Conservation (phyloP, 2,113 vertebrate genomes). For the Poeciliopsis prolifica region DNA sequence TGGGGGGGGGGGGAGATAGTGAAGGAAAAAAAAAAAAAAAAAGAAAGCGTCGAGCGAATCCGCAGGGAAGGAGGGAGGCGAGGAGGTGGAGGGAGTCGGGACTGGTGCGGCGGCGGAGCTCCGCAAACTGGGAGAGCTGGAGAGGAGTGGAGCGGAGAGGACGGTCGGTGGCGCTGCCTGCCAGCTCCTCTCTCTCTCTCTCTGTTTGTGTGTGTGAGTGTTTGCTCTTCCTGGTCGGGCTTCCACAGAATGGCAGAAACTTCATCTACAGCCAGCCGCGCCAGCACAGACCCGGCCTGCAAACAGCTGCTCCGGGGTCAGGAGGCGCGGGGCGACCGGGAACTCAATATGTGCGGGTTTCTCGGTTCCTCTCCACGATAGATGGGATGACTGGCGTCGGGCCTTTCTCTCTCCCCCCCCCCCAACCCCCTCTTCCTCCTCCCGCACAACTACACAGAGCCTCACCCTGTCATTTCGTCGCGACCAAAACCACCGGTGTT, state of each 20-base stretch:
- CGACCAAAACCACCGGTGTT: not conserved
- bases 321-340: not conserved
- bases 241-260: slow-evolving; percentile 71
- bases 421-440: too few species aligned
- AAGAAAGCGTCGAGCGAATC: not conserved
- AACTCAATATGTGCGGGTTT: not conserved
- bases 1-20: not conserved
- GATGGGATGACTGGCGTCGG: too few species aligned
- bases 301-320: not conserved
- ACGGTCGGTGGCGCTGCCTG: slow-evolving; percentile 66
- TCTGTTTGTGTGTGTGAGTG: slow-evolving; percentile 30
- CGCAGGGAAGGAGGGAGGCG: not conserved
- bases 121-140: slow-evolving; percentile 69
- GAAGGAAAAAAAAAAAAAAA: not conserved
- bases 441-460: too few species aligned
- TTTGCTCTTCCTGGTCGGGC: slow-evolving; percentile 75
- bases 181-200: slow-evolving; percentile 34
- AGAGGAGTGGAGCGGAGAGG: slow-evolving; percentile 65
- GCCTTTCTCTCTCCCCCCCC: too few species aligned
- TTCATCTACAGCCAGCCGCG: slow-evolving; percentile 46
- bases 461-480: too few species aligned
- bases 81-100: slow-evolving; percentile 24
- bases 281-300: not conserved
- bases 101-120: slow-evolving; percentile 74
- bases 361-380: too few species aligned